Base-by-base conservation (phyloP, 2,113 vertebrate genomes). In the Cottus gobio region DNA sequence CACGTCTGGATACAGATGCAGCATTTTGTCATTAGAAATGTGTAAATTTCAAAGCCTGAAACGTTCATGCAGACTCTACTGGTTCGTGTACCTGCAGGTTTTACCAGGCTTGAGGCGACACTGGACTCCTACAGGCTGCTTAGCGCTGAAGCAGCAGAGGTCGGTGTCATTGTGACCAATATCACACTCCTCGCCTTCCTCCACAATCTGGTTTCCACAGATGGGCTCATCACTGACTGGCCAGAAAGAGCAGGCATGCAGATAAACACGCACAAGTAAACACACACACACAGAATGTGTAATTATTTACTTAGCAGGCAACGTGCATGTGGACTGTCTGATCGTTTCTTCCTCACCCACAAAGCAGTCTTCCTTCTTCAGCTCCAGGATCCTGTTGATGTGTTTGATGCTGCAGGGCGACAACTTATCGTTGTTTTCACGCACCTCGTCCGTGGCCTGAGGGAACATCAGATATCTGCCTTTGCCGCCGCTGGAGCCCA, bases 391-490 rank as follows among this genome's bases (percentile, higher is more conserved):
- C 18, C 22, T 64, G 79, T 92, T 91, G 70, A 96, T 94, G 46
- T 87, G 89, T 48, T 67, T 22, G n/a, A 95, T 79, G 90, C 95
- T 96, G 85, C 96, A 97, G 0, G 90, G 83, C 0, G 96, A 96
- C 74, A 97, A 92, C 61, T 92, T 95, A n/a, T 96, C 93, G 1
- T 93, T 97, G 91, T 97, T 97, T 79, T 95, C 94, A 28, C 90
- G 93, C n/a, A 92, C 77, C 36, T 93, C 92, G 0, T 94, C 85
- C 1, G 94, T 87, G 77, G 96, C 96, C 0, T 95, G 82, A 62
- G 94, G 94, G 75, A 94, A 97, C 96, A 97, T 97, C 88, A 97
- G 90, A 85, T 92, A 96, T 28, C 93, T 90, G 58, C 96, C 96
- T 71, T 94, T 90, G 0, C 85, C 90, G 1, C 71, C 87, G 0